These are phyloP conservation scores for Characodon lateralis DNA, from an alignment of 2,797 vertebrate genomes.

Conservation along the genomic window DNA sequence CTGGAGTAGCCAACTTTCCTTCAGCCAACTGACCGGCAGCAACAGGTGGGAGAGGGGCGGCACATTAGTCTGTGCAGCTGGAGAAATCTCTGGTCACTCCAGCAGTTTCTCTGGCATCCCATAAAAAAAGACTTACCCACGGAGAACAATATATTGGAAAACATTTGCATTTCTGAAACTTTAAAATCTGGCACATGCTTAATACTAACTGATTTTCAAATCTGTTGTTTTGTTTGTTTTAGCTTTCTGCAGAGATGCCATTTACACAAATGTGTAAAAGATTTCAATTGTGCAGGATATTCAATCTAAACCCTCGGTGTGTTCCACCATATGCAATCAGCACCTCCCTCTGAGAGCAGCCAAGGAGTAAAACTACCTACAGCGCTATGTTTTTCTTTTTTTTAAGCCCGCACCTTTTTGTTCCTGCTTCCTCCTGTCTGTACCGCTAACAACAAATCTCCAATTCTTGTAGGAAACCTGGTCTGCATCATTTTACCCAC, in stretches of 20 bases:
- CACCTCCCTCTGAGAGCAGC: conserved; percentile 47
- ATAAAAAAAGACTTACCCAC: neutral
- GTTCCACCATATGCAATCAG: conserved; percentile 36
- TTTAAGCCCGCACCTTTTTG: conserved; percentile 71
- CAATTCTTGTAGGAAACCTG: conserved; percentile 71
- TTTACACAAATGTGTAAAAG: neutral
- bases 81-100: neutral
- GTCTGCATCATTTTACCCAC: conserved; percentile 69
- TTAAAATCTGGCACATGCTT: neutral
- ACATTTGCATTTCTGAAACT: neutral
- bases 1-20: neutral
- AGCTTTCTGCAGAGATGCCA: neutral
- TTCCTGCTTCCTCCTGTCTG: conserved; percentile 57
- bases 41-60: conserved; percentile 7
- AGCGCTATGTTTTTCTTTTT: conserved; percentile 33
- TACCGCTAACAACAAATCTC: conserved; percentile 66
- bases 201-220: neutral
- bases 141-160: neutral
- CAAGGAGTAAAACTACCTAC: conserved; percentile 55
- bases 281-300: conserved; percentile 26
- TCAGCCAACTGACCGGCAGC: neutral
- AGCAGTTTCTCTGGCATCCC: neutral
- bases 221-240: neutral
- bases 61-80: neutral
- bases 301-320: conserved; percentile 50